Evolutionary conservation across 2,888 invertebrate species (phyloP).

Genomic region (Tiliacea citrago): DNA sequence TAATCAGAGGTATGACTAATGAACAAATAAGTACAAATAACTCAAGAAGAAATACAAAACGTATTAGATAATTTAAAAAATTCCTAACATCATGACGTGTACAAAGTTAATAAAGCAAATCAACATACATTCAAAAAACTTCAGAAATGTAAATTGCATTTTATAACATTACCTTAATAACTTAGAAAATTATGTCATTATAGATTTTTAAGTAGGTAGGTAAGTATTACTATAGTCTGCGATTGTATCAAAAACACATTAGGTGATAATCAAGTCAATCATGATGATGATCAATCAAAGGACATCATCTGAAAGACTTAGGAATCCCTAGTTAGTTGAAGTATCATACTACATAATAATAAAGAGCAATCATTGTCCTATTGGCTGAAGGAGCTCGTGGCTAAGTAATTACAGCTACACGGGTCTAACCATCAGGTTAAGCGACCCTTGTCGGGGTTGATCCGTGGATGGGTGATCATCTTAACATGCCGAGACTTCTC

Average conservation of each 20-base stretch:
- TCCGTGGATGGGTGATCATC: no score
- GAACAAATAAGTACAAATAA: background rate
- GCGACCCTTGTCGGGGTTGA: no score
- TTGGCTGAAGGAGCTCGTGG: no score
- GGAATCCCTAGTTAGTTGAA: background rate
- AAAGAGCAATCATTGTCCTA: no score
- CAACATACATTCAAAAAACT: slow-evolving; percentile 14
- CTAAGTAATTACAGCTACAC: no score
- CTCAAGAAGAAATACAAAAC: background rate
- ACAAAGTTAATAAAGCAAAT: background rate
- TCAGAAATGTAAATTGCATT: slow-evolving; percentile 12
- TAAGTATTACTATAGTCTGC: slow-evolving; percentile 17
- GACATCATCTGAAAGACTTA: background rate
- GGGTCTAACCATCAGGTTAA: no score
- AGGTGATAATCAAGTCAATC: slow-evolving; percentile 22
- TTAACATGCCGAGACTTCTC: no score
- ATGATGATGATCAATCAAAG: background rate
- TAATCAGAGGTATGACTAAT: background rate
- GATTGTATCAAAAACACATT: slow-evolving; percentile 50
- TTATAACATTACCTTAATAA: slow-evolving; percentile 26
- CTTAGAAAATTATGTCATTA: slow-evolving; percentile 33
- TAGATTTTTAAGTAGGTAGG: slow-evolving; percentile 19
- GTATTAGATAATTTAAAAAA: background rate
- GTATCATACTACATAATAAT: background rate
- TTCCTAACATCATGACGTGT: background rate